phyloP scores from a whole-genome alignment of 2,888 invertebrate genomes.

The Trachelus tabidus region DNA sequence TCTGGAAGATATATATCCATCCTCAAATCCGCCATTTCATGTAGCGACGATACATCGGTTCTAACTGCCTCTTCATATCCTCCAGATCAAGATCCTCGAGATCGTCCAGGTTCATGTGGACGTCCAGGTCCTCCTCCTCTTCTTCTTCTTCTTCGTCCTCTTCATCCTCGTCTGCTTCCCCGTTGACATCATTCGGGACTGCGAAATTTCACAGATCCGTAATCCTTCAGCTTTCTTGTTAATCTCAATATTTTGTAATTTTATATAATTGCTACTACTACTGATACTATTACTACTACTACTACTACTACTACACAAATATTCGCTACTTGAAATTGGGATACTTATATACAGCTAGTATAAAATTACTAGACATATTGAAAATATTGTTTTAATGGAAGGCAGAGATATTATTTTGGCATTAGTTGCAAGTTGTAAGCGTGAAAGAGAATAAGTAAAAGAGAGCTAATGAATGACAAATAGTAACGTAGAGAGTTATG shows the following conservation, averaged over 20 bases:
- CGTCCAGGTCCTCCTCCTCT: neutral
- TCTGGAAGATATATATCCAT: neutral
- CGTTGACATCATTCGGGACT: conserved; percentile 27
- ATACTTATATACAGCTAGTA: neutral
- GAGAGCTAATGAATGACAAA: neutral
- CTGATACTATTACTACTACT: neutral
- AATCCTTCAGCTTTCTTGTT: neutral
- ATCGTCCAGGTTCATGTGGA: neutral
- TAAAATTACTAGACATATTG: neutral
- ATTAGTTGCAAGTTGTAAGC: neutral
- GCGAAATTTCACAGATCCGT: conserved; percentile 23
- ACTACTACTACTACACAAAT: neutral
- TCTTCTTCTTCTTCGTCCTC: neutral
- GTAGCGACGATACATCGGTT: conserved; percentile 53
- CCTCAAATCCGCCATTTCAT: conserved; percentile 52
- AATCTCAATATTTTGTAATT: neutral
- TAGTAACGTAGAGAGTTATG: neutral
- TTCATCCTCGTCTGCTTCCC: neutral
- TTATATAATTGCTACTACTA: neutral
- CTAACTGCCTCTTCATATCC: conserved; percentile 42
- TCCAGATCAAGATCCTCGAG: conserved; percentile 28
- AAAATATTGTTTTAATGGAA: neutral
- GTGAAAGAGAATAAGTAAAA: neutral
- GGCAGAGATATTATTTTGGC: neutral
- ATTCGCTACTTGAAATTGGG: neutral